Evolutionary conservation across 2,797 vertebrate genomes (phyloP), one percentile per base, ranked within the genome.

Genomic region (Numenius phaeopus): DNA sequence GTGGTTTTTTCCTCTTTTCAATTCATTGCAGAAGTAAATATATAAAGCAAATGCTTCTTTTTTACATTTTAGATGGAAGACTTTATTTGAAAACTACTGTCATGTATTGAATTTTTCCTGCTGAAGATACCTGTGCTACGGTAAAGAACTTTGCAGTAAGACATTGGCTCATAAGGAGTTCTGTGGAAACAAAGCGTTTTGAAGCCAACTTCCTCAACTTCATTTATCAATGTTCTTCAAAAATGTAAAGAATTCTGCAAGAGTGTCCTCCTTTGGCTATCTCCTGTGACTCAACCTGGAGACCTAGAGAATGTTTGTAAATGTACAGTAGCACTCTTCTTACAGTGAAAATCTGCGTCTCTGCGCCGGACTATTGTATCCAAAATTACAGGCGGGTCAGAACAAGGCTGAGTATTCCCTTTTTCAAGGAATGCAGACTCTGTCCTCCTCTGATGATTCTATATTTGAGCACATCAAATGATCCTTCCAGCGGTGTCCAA

Each of bases 21-120:
- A 50, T 90, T 57, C 13, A n/a, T 55, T 95, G 40, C 16, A 77
- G 17, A 55, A 88, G 67, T 18, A 76, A 71, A 76, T 92, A 58
- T 79, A 89, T 98, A 97, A 98, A 95, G 34, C n/a, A 89, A 97
- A 90, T 98, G 29, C 97, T 90, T 96, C 64, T 83, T 97, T 98
- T 94, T 98, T 96, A 19, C 91, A 62, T 99, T 99, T 97, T 98
- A 99, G 99, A 99, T 99, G 99, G 99, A 98, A 99, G 99, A 98
- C 99, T 99, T 98, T 99, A 99, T 99, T 99, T 99, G 99, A 99
- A 99, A 99, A 99, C 99, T 98, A 99, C 99, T 94, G 99, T 99
- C 98, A 99, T 99, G 99, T 99, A 99, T 98, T 99, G 99, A 99
- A 98, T 98, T 97, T 96, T 97, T 96, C 96, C 97, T 84, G 95